These are phyloP conservation scores for Synanceia verrucosa DNA, from an alignment of 2,797 vertebrate species.

Conservation along the genomic window DNA sequence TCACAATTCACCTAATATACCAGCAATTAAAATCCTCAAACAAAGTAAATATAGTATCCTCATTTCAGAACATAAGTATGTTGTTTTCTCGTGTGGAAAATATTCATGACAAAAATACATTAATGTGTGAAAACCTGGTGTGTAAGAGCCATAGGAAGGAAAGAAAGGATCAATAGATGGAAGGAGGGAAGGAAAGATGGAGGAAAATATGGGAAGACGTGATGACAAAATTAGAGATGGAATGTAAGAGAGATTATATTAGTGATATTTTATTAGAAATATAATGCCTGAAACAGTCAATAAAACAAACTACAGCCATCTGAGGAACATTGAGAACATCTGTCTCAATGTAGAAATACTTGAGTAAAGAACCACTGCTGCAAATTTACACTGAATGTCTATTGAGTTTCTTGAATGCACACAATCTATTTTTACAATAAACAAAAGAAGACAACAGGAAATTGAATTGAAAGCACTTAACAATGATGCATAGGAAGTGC, in stretches of 20 bases:
- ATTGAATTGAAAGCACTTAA: background rate
- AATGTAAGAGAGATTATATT: background rate
- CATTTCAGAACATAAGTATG: background rate
- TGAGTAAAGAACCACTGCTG: background rate
- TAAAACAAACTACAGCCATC: background rate
- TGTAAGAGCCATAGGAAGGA: background rate
- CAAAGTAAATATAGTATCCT: background rate
- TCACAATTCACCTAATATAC: background rate
- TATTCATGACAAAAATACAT: background rate
- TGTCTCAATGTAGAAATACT: background rate
- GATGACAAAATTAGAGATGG: background rate
- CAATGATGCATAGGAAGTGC: background rate
- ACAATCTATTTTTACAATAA: background rate
- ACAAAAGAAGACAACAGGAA: background rate
- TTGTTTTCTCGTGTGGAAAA: too few relatives aligned
- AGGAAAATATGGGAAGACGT: background rate
- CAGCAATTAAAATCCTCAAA: background rate
- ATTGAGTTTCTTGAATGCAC: background rate
- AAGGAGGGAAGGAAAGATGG: background rate
- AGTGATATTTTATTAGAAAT: background rate
- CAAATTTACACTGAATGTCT: background rate
- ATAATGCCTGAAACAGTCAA: background rate
- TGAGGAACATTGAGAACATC: too few relatives aligned
- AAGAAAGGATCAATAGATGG: background rate
- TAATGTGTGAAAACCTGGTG: background rate